phyloP scores from a whole-genome alignment of 1,140 invertebrate species.

The Anagrus nilaparvatae region DNA sequence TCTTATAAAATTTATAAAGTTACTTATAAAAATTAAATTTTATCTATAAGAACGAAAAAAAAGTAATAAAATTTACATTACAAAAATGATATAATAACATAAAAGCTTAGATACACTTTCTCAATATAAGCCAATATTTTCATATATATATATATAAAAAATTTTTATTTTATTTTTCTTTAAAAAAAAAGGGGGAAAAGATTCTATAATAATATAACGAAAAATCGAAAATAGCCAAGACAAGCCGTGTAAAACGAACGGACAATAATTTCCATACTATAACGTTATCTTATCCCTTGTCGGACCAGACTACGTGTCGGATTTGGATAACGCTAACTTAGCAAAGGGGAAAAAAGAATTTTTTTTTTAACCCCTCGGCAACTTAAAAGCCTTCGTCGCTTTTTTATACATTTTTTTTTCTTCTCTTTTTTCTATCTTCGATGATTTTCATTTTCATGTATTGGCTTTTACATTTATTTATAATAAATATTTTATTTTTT shows the following conservation, averaged over 20 bases:
- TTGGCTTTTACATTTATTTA: too few species aligned
- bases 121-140: too few species aligned
- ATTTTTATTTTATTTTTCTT: not conserved
- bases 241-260: slow-evolving; percentile 1
- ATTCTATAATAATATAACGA: not conserved
- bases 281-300: slow-evolving; percentile 18
- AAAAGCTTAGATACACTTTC: too few species aligned
- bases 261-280: slow-evolving; percentile 24
- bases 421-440: too few species aligned
- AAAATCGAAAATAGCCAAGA: not conserved
- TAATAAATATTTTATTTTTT: too few species aligned
- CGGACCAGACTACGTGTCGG: slow-evolving; percentile 18
- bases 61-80: too few species aligned
- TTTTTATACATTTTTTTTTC: not conserved
- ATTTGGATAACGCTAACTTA: slow-evolving; percentile 24
- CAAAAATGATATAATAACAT: too few species aligned
- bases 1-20: too few species aligned
- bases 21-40: too few species aligned
- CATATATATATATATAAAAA: too few species aligned
- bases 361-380: slow-evolving; percentile 9
- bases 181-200: slow-evolving; percentile 2
- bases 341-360: slow-evolving; percentile 15
- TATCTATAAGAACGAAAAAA: too few species aligned
- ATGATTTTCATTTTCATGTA: too few species aligned
- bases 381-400: slow-evolving; percentile 9